Conservation (phyloP, 2,888 invertebrate genomes). For the Dicranocentrus wangi region DNA sequence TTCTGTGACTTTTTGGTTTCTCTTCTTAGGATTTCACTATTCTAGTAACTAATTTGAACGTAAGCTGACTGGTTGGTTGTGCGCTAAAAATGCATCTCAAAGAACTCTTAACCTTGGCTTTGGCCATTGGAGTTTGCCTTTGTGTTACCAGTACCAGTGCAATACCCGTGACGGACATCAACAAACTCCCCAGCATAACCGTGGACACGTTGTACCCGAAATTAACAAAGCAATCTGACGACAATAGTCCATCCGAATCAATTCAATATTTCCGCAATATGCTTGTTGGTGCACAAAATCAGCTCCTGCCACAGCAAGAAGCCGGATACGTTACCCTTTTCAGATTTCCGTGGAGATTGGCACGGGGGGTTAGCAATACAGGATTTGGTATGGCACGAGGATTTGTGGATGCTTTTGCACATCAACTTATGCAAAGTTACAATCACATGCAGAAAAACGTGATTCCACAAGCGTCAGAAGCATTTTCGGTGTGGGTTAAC, state of each 20-base stretch:
- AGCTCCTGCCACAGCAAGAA: slow-evolving; percentile 3
- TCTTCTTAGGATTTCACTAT: too few relatives aligned
- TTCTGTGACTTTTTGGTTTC: slow-evolving; percentile 2
- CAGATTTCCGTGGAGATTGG: slow-evolving; percentile 56
- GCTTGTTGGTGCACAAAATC: slow-evolving; percentile 17
- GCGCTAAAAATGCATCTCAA: slow-evolving; percentile 24
- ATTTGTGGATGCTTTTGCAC: slow-evolving; percentile 36
- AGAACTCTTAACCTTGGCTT: neutral
- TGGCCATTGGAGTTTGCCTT: neutral
- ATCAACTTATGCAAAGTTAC: slow-evolving; percentile 39
- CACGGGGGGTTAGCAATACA: slow-evolving; percentile 28
- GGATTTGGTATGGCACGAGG: slow-evolving; percentile 42
- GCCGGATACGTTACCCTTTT: slow-evolving; percentile 33
- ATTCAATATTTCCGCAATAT: slow-evolving; percentile 3
- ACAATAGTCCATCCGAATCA: slow-evolving; percentile 19
- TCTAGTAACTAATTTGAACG: neutral
- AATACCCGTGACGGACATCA: slow-evolving; percentile 37
- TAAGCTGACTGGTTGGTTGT: too few relatives aligned
- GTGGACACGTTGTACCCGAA: slow-evolving; percentile 45
- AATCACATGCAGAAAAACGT: slow-evolving; percentile 41
- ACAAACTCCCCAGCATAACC: slow-evolving; percentile 52
- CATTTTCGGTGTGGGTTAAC: slow-evolving; percentile 37
- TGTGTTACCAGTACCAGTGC: neutral
- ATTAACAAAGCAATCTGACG: slow-evolving; percentile 1
- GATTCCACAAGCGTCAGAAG: slow-evolving; percentile 54